phyloP scores from a whole-genome alignment of 2,113 vertebrate genomes.

The Thermophis baileyi region DNA sequence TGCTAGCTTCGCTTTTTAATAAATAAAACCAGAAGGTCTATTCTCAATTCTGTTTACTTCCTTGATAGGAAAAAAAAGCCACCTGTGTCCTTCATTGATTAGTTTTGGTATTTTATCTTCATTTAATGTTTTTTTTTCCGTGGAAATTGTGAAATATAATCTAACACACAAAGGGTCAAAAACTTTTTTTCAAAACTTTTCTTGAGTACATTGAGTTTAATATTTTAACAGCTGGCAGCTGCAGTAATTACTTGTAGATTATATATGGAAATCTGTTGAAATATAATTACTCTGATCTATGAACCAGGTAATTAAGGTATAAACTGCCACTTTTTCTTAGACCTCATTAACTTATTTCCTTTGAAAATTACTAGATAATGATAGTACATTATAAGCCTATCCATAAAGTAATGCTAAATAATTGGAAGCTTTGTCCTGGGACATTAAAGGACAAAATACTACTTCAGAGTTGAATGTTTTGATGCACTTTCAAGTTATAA shows the following conservation, averaged over 20 bases:
- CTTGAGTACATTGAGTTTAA: constrained; percentile 36
- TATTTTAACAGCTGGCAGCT: constrained; percentile 65
- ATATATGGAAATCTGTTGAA: constrained; percentile 59
- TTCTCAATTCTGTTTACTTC: neutral
- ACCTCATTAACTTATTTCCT: constrained; percentile 65
- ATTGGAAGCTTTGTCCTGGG: constrained; percentile 54
- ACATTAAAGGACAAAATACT: constrained; percentile 52
- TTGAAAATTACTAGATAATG: constrained; percentile 64
- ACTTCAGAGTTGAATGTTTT: constrained; percentile 39
- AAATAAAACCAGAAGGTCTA: neutral
- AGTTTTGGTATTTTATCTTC: neutral
- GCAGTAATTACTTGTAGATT: constrained; percentile 64
- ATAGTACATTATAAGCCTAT: constrained; percentile 53
- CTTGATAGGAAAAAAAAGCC: neutral
- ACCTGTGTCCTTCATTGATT: neutral
- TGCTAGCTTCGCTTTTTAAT: neutral
- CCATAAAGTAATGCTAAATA: constrained; percentile 56
- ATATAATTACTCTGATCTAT: constrained; percentile 69
- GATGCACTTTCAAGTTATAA: constrained; percentile 33
- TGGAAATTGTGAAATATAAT: constrained; percentile 5
- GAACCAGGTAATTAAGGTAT: constrained; percentile 66
- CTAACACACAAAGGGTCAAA: constrained; percentile 40
- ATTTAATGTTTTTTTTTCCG: neutral
- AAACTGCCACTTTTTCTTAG: constrained; percentile 60
- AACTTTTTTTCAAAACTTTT: constrained; percentile 49